phyloP scores from a whole-genome alignment of 2,113 vertebrate genomes.

The Chauna torquata region DNA sequence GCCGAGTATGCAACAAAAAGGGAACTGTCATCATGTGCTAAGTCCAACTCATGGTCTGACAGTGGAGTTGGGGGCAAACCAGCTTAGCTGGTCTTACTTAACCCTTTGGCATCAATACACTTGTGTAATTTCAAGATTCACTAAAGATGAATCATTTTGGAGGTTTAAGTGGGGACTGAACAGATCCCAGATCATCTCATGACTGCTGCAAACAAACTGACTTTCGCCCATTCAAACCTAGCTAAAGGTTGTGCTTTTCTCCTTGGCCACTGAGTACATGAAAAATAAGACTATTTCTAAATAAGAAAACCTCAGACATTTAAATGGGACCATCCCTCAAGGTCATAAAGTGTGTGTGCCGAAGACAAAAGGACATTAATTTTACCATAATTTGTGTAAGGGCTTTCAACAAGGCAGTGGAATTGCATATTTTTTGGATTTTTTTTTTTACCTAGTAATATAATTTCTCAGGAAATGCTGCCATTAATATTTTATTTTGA shows the following conservation, averaged over 20 bases:
- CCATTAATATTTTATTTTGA: conserved; percentile 65
- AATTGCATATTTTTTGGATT: conserved; percentile 3
- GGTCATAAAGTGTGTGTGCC: conserved; percentile 21
- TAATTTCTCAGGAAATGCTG: conserved; percentile 51
- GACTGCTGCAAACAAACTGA: not conserved
- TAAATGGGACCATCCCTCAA: conserved; percentile 5
- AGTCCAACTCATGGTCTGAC: not conserved
- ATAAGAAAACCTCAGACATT: not conserved
- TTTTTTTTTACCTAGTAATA: conserved; percentile 36
- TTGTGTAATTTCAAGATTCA: not conserved
- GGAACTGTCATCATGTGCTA: not conserved
- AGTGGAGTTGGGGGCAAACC: not conserved
- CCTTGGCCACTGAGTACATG: not conserved
- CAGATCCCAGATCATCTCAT: not conserved
- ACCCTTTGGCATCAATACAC: not conserved
- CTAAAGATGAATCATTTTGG: not conserved
- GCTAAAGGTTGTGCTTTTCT: not conserved
- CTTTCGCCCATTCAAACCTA: not conserved
- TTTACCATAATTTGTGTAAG: conserved; percentile 41
- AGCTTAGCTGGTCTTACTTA: not conserved
- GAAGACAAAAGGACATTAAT: conserved; percentile 36
- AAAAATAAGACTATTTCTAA: not conserved
- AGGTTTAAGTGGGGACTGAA: not conserved
- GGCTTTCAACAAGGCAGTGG: conserved; percentile 8
- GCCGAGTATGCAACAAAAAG: not conserved